A percentile compares a stretch with the other conserved stretches of the same genome.
Evolutionary conservation across 1,140 invertebrate genomes (phyloP).

Genomic region (Zaprionus inermis): DNA sequence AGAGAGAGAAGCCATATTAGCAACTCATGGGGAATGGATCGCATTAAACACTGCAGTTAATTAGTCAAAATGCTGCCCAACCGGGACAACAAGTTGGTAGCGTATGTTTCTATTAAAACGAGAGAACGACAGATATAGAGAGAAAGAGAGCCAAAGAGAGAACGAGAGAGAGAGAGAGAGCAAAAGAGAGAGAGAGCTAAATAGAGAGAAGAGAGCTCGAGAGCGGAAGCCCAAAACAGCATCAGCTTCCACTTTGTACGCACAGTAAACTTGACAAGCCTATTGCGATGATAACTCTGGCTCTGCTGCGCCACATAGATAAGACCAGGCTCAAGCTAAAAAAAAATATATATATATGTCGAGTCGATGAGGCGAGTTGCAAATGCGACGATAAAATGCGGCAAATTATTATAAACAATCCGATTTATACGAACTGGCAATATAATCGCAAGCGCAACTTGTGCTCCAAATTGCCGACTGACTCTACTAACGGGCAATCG

Average conservation of each 20-base stretch:
- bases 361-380: constrained; percentile 4
- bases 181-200: background rate
- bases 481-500: constrained; percentile 42
- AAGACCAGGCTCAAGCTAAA: background rate
- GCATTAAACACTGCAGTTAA: constrained; percentile 80
- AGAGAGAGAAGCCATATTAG: background rate
- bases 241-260: constrained; percentile 20
- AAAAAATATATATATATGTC: background rate
- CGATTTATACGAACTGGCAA: constrained; percentile 11
- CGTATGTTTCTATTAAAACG: constrained; percentile 24
- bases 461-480: constrained; percentile 36
- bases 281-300: constrained; percentile 2
- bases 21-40: constrained; percentile 16
- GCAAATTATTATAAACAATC: constrained; percentile 33
- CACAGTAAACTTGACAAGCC: constrained; percentile 26
- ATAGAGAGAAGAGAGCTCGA: too few relatives aligned
- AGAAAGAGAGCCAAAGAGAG: background rate
- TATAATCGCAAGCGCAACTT: constrained; percentile 29
- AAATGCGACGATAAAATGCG: constrained; percentile 15
- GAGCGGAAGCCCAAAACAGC: background rate
- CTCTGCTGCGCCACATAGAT: constrained; percentile 18
- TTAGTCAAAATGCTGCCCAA: constrained; percentile 77
- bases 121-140: background rate
- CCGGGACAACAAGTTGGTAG: constrained; percentile 65
- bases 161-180: background rate